A percentile compares a stretch with the other conserved stretches of the same genome.
Conservation (phyloP, 2,888 invertebrate species). For the Spodoptera littoralis region DNA sequence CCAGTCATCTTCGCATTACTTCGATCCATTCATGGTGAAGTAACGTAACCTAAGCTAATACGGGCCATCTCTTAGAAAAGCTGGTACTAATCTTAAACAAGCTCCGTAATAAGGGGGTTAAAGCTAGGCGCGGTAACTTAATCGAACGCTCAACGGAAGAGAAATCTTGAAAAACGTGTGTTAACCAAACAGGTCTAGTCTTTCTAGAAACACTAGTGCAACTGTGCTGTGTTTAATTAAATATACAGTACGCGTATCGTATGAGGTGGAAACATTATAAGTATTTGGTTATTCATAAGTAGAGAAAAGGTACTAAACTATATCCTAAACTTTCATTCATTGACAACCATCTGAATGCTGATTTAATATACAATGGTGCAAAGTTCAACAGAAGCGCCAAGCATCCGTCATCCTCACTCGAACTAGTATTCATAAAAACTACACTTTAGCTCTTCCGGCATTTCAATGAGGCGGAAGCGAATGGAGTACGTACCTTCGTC, state of each 20-base stretch:
- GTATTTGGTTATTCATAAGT: background rate
- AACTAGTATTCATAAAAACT: conserved; percentile 19
- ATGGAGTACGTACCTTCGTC: conserved; percentile 59
- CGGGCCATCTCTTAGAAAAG: conserved; percentile 33
- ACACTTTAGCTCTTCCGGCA: conserved; percentile 64
- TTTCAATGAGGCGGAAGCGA: conserved; percentile 75
- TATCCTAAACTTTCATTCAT: too few species aligned
- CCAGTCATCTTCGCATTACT: background rate
- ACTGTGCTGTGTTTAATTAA: conserved; percentile 10
- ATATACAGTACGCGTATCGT: conserved; percentile 10
- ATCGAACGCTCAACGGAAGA: conserved; percentile 61
- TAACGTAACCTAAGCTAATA: conserved; percentile 14
- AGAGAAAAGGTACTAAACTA: too few species aligned
- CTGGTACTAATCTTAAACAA: conserved; percentile 28
- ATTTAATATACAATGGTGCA: too few species aligned
- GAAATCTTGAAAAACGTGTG: conserved; percentile 67
- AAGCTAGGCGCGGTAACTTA: conserved; percentile 44
- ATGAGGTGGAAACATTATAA: background rate
- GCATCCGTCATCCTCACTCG: conserved; percentile 4
- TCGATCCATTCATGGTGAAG: background rate
- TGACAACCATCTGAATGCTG: too few species aligned
- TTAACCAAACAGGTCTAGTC: conserved; percentile 46
- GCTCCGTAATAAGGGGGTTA: conserved; percentile 40
- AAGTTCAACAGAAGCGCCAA: background rate
- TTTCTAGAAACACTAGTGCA: conserved; percentile 28